These are phyloP conservation scores for Hermaeophaga mercurialis DNA, from an alignment of 2,888 invertebrate genomes.

Conservation along the genomic window DNA sequence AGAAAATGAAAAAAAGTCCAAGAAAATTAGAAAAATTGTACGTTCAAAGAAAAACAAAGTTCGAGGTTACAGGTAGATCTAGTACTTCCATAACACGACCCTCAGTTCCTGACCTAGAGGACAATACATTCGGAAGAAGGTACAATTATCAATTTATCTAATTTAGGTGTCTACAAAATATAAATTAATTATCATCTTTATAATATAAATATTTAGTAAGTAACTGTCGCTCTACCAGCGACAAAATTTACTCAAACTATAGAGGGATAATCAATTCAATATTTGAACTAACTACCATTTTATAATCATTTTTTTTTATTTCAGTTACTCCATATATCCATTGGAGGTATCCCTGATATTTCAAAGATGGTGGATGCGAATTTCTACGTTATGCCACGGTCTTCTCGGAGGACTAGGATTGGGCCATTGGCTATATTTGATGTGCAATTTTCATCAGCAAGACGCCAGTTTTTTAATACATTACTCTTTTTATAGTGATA, in stretches of 20 bases:
- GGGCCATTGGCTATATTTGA: conserved; percentile 64
- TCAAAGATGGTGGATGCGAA: conserved; percentile 62
- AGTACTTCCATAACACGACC: conserved; percentile 14
- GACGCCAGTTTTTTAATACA: conserved; percentile 50
- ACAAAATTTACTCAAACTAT: no score
- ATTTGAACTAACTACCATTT: no score
- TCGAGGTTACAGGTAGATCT: conserved; percentile 49
- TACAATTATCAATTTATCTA: no score
- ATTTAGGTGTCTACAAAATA: no score
- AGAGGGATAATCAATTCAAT: no score
- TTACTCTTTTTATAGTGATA: conserved; percentile 54
- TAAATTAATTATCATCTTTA: no score
- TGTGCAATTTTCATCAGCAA: conserved; percentile 58
- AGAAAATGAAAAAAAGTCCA: conserved; percentile 52
- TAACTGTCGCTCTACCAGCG: no score
- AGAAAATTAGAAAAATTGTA: conserved; percentile 54
- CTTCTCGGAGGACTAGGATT: conserved; percentile 65
- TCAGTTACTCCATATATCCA: conserved; percentile 49
- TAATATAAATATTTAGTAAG: no score
- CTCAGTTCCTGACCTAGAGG: conserved; percentile 42
- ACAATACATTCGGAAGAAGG: conserved; percentile 42
- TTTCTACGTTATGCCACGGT: conserved; percentile 64
- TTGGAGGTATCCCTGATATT: conserved; percentile 62
- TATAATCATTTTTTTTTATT: conserved; percentile 25
- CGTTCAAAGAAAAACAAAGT: conserved; percentile 56